Conservation (phyloP, 2,888 invertebrate genomes). For the Melolontha melolontha region DNA sequence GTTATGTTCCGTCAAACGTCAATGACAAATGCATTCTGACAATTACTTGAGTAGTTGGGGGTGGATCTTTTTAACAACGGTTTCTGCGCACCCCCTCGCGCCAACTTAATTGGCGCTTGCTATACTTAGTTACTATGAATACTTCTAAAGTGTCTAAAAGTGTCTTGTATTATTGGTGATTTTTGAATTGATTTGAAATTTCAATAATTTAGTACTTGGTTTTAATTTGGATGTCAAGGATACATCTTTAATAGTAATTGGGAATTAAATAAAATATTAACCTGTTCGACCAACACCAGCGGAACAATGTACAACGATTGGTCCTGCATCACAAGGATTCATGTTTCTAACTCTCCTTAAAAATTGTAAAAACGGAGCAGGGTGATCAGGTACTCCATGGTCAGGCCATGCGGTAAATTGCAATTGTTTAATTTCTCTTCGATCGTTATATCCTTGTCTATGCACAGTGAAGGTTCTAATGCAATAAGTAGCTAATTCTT, state of each 20-base stretch:
- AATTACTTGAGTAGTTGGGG: no score
- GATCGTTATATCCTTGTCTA: conserved; percentile 82
- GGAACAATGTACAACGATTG: conserved; percentile 94
- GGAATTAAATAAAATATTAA: conserved; percentile 41
- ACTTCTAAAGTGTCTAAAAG: no score
- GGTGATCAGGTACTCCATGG: conserved; percentile 98
- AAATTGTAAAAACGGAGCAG: conserved; percentile 98
- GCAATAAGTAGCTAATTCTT: conserved; percentile 97
- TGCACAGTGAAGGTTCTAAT: conserved; percentile 96
- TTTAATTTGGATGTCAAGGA: no score
- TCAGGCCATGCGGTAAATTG: conserved; percentile 99
- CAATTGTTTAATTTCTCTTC: conserved; percentile 95
- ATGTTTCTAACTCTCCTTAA: conserved; percentile 90
- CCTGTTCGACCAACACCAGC: conserved; percentile 71
- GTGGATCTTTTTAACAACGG: no score
- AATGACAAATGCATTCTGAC: no score
- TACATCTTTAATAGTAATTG: no score
- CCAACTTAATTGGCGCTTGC: no score
- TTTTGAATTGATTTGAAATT: conserved; percentile 76
- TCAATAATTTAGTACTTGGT: conserved; percentile 54
- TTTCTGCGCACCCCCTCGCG: no score
- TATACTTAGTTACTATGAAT: no score
- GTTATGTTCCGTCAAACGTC: no score
- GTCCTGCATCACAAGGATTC: conserved; percentile 93
- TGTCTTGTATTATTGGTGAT: no score